Evolutionary conservation across 2,888 invertebrate genomes (phyloP), one percentile per base, ranked within the genome.

Genomic region (Cryptus armator): DNA sequence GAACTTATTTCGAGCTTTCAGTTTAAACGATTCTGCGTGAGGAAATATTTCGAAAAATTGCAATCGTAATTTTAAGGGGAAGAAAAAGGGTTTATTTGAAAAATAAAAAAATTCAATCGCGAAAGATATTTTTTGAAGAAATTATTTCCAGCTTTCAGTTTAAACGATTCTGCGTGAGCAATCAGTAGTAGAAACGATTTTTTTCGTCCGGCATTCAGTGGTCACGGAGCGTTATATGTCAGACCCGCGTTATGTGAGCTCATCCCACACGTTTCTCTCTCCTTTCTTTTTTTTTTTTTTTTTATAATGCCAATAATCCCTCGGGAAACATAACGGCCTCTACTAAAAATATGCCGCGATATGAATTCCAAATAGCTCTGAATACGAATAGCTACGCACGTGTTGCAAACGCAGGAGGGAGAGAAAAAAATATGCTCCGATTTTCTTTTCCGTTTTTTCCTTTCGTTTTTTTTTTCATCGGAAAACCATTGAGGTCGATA

Each of bases 161-260:
- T 3, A 24, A 56, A 24, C 29, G 32, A 59, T 59, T 24, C 14
- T 32, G 29, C 59, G 1, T 14, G 59, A 59, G 24, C 19, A n/a
- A 62, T 71, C 16, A 83, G 83, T 83, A 71, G 79, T 79, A 56
- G 43, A 75, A 29, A n/a, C 29, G 6, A n/a, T 24, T 24, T 32
- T 32, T 66, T 75, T 2, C 24, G 70, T 24, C 79, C 46, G 83
- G n/a, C 83, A 9, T 12, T 10, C 51, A 79, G 79, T 74, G 56
- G 70, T 79, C 74, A 67, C 59, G 67, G 67, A 48, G 24, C 44
- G 74, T 62, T 56, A 62, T 62, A 51, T 51, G 62, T 78, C 72
- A 59, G 77, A 59, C 72, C 29, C 9, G 53, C 71, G 24, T 46
- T 43, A 44, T 24, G 3, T 43, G 1, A 56, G 56, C 9, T 24